Evolutionary conservation across 2,113 vertebrate species (phyloP), one percentile per base, ranked within the genome.

Genomic region (Poeciliopsis retropinna): DNA sequence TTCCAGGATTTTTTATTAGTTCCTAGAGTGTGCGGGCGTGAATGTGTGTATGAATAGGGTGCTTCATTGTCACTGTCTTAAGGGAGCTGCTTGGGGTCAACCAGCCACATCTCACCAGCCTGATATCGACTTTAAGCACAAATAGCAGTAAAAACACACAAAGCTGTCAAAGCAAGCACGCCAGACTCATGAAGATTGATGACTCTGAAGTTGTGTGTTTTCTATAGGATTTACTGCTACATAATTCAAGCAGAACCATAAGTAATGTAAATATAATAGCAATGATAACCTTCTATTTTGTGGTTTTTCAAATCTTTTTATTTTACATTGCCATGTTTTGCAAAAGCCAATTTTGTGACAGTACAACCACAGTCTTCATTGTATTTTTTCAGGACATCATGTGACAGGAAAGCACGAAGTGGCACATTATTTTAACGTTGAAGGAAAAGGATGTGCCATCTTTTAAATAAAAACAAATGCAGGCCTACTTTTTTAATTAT

Each of bases 31-130:
- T 29, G 15, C 30, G 0, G 14, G 8, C 17, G 44, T 37, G n/a
- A n/a, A n/a, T n/a, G 10, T 57, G 9, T 57, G 51, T 17, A 76
- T 28, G 51, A 10, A 47, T 11, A 15, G 1, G 51, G 29, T 65
- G 66, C 30, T 67, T 75, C 60, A 68, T 3, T 75, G 78, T 34
- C 69, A 30, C 39, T 65, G 4, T 76, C 90, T 82, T 84, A 0
- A 15, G 85, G 87, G 86, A 88, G 34, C 65, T 41, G 76, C 67
- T 65, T 81, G 70, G 86, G 91, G 90, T 90, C 89, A 89, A 83
- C 78, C 57, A 72, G 73, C 81, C 84, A 78, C 1, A 29, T 72
- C 81, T 75, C 77, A 17, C 64, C 73, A 65, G 82, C 79, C 51
- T 73, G 32, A 27, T 76, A 81, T 79, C 44, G 72, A 89, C 27